These are phyloP conservation scores for Xyrichtys novacula DNA, from an alignment of 2,797 vertebrate species.

Conservation along the genomic window DNA sequence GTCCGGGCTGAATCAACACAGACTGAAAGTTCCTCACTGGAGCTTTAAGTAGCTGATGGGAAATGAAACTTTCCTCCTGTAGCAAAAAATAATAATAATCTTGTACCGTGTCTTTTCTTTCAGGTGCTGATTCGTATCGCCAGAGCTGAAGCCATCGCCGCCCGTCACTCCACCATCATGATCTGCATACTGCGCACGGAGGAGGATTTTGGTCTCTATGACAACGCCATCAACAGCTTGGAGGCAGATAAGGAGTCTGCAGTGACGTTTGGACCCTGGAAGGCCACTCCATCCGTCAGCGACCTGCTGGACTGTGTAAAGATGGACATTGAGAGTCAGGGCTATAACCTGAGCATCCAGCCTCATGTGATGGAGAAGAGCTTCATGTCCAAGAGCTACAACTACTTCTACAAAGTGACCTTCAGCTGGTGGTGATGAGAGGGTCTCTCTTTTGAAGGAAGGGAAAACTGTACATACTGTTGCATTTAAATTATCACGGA, in stretches of 20 bases:
- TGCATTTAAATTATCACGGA: not conserved
- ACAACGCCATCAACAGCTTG: conserved; percentile 82
- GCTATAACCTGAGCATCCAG: conserved; percentile 85
- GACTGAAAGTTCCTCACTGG: no score
- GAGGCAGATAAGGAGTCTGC: conserved; percentile 88
- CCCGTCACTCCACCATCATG: conserved; percentile 85
- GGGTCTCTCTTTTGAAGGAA: not conserved
- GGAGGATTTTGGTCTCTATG: conserved; percentile 82
- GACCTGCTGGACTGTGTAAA: conserved; percentile 92
- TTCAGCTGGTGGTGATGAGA: conserved; percentile 93
- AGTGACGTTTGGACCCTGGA: conserved; percentile 95
- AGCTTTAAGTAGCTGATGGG: no score
- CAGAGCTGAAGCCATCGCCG: conserved; percentile 89
- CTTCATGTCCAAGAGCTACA: conserved; percentile 83
- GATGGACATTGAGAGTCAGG: conserved; percentile 89
- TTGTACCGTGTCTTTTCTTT: rapidly evolving
- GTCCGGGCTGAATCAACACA: no score
- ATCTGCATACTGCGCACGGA: conserved; percentile 88
- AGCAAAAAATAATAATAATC: no score
- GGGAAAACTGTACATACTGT: not conserved
- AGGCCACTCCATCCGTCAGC: conserved; percentile 71
- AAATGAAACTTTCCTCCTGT: no score
- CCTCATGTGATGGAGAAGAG: conserved; percentile 80
- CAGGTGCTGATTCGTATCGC: conserved; percentile 91
- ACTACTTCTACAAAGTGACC: conserved; percentile 88